Evolutionary conservation across 2,113 vertebrate species (phyloP).

Genomic region (Ciconia boyciana): DNA sequence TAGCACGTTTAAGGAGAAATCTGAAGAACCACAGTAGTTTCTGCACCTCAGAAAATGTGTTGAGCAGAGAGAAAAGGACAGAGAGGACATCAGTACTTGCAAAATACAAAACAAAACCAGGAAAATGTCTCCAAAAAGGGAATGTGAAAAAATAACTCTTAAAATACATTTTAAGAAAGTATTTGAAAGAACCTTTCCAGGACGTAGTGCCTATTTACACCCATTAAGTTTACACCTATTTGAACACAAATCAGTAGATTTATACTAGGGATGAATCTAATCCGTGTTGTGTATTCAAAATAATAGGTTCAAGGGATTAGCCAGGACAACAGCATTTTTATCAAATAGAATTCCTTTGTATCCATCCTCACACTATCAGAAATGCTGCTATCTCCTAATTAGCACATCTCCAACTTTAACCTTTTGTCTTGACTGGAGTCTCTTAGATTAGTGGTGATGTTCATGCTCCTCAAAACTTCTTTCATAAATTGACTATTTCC

Average conservation of each 20-base stretch:
- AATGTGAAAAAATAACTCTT: background rate
- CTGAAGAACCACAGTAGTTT: conserved; percentile 7
- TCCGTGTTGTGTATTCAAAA: background rate
- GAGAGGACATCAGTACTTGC: background rate
- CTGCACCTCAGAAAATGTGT: background rate
- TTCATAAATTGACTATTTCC: conserved; percentile 48
- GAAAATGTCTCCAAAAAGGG: background rate
- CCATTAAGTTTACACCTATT: background rate
- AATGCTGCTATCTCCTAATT: conserved; percentile 1
- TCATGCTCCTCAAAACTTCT: conserved; percentile 27
- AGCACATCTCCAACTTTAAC: conserved; percentile 40
- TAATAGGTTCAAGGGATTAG: conserved; percentile 1
- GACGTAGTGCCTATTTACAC: background rate
- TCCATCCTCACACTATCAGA: background rate
- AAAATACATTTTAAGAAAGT: background rate
- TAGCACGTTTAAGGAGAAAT: conserved; percentile 7
- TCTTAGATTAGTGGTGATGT: conserved; percentile 25
- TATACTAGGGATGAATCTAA: background rate
- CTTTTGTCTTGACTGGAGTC: conserved; percentile 46
- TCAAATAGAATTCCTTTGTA: background rate
- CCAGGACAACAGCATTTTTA: background rate
- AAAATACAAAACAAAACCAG: background rate
- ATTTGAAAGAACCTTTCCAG: background rate
- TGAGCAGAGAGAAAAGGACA: background rate
- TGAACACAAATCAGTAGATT: background rate